phyloP scores from a whole-genome alignment of 1,140 invertebrate genomes.

The Cardiocondyla obscurior region DNA sequence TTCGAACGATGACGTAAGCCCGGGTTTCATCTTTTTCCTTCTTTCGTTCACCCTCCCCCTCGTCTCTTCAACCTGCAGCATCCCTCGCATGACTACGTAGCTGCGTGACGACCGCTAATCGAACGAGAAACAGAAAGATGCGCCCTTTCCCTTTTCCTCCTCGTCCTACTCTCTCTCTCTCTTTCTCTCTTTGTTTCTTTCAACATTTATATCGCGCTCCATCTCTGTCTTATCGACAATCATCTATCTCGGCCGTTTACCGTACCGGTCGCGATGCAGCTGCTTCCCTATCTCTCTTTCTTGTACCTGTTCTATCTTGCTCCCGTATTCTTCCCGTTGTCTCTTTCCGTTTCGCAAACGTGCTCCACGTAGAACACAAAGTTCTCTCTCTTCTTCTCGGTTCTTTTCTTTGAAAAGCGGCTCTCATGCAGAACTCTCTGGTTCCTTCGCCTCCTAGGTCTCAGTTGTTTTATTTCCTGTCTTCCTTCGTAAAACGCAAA shows the following conservation, averaged over 20 bases:
- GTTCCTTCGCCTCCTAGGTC: background rate
- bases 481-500: background rate
- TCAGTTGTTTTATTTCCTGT: background rate
- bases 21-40: conserved; percentile 19
- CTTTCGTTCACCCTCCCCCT: conserved; percentile 1
- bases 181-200: background rate
- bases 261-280: background rate
- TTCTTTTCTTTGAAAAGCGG: conserved; percentile 26
- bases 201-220: background rate
- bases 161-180: background rate
- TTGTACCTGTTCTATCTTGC: background rate
- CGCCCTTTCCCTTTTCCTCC: background rate
- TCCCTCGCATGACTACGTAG: conserved; percentile 34
- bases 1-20: conserved; percentile 69
- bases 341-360: conserved; percentile 13
- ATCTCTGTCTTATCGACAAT: conserved; percentile 4
- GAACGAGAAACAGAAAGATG: conserved; percentile 13
- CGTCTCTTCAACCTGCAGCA: conserved; percentile 14
- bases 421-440: conserved; percentile 19
- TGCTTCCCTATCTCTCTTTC: background rate
- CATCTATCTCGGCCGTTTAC: conserved; percentile 3
- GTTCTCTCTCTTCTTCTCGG: background rate
- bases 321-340: background rate
- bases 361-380: background rate
- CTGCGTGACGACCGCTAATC: conserved; percentile 18